phyloP scores from a whole-genome alignment of 2,888 invertebrate genomes.

The Sinelater perroti region DNA sequence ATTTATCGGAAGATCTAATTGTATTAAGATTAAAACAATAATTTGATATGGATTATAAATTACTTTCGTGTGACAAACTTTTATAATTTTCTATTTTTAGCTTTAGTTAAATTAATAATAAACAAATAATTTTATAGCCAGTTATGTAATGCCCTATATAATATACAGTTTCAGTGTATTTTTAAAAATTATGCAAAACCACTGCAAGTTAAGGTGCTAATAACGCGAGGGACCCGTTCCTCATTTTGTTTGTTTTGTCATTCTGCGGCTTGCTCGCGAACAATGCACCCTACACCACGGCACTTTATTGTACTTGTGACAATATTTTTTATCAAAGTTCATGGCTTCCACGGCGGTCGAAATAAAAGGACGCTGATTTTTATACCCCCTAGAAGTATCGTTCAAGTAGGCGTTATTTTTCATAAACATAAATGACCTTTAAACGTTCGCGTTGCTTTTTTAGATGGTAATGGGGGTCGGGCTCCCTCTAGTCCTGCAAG shows the following conservation, averaged over 20 bases:
- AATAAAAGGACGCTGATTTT: constrained; percentile 37
- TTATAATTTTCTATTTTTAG: too few species aligned
- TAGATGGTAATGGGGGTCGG: constrained; percentile 63
- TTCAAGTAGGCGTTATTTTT: constrained; percentile 39
- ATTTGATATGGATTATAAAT: too few species aligned
- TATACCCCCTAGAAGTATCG: constrained; percentile 32
- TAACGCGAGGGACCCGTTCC: background rate
- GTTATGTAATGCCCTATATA: too few species aligned
- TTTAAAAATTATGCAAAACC: too few species aligned
- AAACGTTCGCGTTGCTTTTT: too few species aligned
- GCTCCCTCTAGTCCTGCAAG: constrained; percentile 61
- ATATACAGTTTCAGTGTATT: too few species aligned
- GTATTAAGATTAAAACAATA: too few species aligned
- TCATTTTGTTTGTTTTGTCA: background rate
- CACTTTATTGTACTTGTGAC: background rate
- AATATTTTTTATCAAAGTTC: background rate
- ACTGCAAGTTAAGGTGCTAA: constrained; percentile 1
- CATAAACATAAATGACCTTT: too few species aligned
- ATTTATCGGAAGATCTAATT: too few species aligned
- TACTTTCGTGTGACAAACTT: too few species aligned
- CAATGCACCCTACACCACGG: background rate
- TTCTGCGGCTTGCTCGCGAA: constrained; percentile 1
- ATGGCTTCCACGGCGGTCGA: constrained; percentile 43
- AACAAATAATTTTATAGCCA: too few species aligned
- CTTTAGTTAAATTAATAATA: too few species aligned